Evolutionary conservation across 1,140 invertebrate genomes (phyloP).

Genomic region (Lethrus apterus): DNA sequence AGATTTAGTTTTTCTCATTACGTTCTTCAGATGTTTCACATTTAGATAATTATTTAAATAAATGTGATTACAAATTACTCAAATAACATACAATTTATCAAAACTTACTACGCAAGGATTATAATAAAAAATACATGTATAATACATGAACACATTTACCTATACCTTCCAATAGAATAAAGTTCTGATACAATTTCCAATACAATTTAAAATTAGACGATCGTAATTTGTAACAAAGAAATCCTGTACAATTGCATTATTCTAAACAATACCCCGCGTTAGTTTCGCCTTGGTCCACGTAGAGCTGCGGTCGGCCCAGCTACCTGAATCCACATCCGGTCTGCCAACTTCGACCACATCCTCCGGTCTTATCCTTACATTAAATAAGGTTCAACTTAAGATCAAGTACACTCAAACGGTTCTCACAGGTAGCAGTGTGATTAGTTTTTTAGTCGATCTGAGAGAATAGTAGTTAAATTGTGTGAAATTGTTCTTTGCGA

Average conservation of each 20-base stretch:
- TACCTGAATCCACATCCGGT: slow-evolving; percentile 37
- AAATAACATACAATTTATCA: too few relatives aligned
- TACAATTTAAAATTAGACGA: background rate
- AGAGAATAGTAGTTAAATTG: slow-evolving; percentile 26
- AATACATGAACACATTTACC: too few relatives aligned
- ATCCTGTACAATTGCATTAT: background rate
- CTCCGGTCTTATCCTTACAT: slow-evolving; percentile 19
- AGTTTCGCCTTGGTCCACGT: slow-evolving; percentile 30
- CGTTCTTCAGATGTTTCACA: too few relatives aligned
- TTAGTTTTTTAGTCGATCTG: slow-evolving; percentile 6
- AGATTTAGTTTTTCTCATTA: too few relatives aligned
- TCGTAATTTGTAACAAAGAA: slow-evolving; percentile 8
- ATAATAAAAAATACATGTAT: too few relatives aligned
- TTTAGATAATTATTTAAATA: too few relatives aligned
- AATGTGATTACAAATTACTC: too few relatives aligned
- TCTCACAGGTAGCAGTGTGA: slow-evolving; percentile 26
- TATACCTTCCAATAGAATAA: too few relatives aligned
- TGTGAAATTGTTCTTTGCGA: slow-evolving; percentile 32
- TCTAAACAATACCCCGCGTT: slow-evolving; percentile 15
- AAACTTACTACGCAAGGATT: too few relatives aligned
- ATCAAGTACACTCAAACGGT: slow-evolving; percentile 20
- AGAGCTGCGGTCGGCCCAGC: slow-evolving; percentile 25
- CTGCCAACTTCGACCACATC: slow-evolving; percentile 30
- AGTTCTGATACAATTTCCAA: background rate
- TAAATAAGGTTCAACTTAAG: slow-evolving; percentile 10